Evolutionary conservation across 2,797 vertebrate species (phyloP).

Genomic region (Ibycter americanus): DNA sequence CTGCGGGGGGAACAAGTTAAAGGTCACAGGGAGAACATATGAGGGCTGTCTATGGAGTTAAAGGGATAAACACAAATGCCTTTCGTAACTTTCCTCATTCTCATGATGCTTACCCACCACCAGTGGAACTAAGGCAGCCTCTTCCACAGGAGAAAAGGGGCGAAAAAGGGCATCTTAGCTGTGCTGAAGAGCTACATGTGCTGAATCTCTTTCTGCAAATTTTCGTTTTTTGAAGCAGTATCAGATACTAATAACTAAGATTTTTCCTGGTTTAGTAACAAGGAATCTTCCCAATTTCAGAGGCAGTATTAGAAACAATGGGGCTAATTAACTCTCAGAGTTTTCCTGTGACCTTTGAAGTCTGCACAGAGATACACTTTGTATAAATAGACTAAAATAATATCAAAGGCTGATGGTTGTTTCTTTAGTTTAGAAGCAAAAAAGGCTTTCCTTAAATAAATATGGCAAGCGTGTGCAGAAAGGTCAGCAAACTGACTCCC

Average conservation of each 20-base stretch:
- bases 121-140: not conserved
- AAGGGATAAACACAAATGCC: not conserved
- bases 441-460: conserved; percentile 36
- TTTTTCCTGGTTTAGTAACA: not conserved
- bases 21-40: not conserved
- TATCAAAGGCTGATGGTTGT: not conserved
- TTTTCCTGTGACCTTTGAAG: conserved; percentile 62
- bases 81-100: not conserved
- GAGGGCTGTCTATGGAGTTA: not conserved
- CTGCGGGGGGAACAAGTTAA: not conserved
- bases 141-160: too few relatives aligned
- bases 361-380: not conserved
- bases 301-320: not conserved
- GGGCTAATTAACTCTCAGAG: conserved; percentile 18
- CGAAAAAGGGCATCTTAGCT: not conserved
- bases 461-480: rapidly evolving
- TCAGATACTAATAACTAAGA: not conserved
- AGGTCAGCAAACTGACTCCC: not conserved
- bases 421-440: conserved; percentile 24
- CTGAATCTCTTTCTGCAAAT: not conserved
- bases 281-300: not conserved
- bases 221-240: not conserved
- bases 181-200: not conserved
- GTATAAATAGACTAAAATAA: conserved; percentile 53
- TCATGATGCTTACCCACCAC: not conserved